These are phyloP conservation scores for Chrysaora quinquecirrha DNA, from an alignment of 30 jellyfish, hydroid and myxozoan species.

Conservation along the genomic window DNA sequence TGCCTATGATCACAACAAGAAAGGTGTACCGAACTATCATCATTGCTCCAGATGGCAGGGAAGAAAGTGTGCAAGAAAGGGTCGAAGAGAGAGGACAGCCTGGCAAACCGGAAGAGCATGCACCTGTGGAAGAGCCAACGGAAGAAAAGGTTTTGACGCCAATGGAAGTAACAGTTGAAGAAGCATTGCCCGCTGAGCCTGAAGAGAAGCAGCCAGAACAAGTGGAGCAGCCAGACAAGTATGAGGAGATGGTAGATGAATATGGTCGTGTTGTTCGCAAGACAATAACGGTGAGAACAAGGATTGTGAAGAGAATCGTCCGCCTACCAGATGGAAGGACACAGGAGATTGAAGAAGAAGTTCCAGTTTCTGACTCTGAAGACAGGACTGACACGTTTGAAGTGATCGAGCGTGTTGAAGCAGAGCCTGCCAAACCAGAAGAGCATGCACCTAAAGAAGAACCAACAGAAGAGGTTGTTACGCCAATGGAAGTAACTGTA, in stretches of 20 bases:
- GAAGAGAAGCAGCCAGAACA: background rate
- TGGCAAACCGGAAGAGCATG: background rate
- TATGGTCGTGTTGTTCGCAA: constrained; percentile 10
- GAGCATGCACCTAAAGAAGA: no score
- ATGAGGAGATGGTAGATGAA: constrained; percentile 13
- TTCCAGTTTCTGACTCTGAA: background rate
- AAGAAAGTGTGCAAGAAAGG: constrained; percentile 23
- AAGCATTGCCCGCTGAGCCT: constrained; percentile 23
- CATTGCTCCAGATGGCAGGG: constrained; percentile 24
- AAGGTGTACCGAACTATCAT: constrained; percentile 25
- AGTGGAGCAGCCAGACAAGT: constrained; percentile 42
- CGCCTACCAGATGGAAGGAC: background rate
- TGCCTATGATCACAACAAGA: background rate
- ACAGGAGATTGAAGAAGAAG: background rate
- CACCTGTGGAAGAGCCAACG: constrained; percentile 12
- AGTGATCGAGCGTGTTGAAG: background rate
- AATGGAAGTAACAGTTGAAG: constrained; percentile 32
- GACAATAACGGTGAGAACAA: background rate
- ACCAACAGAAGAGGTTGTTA: no score
- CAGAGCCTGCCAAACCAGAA: background rate
- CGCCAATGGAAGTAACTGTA: background rate
- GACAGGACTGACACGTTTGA: background rate
- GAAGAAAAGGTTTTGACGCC: constrained; percentile 40
- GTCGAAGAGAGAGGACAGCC: constrained; percentile 11
- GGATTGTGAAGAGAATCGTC: constrained; percentile 10